These are phyloP conservation scores for Halocynthia roretzi DNA, from an alignment of 23 tunicate genomes.

Conservation along the genomic window DNA sequence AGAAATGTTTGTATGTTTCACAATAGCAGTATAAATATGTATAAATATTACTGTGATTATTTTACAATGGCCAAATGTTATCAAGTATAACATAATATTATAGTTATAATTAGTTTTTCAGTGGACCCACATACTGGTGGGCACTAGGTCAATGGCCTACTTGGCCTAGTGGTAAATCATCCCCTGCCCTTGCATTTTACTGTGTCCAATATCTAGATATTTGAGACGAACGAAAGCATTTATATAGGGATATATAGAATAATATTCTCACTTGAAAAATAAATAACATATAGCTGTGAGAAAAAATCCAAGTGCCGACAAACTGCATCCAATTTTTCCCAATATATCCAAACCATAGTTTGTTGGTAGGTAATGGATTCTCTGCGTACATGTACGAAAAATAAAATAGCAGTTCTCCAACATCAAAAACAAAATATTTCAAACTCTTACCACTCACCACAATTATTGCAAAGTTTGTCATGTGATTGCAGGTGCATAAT, in stretches of 20 bases:
- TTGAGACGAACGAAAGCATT: too few species aligned
- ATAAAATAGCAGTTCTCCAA: not conserved
- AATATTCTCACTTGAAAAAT: not conserved
- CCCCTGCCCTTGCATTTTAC: not conserved
- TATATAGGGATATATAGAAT: not conserved
- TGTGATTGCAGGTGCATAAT: constrained; percentile 8
- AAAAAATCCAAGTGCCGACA: constrained; percentile 20
- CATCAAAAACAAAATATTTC: not conserved
- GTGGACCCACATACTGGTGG: too few species aligned
- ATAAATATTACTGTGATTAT: too few species aligned
- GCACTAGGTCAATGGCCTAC: too few species aligned
- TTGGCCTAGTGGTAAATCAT: too few species aligned
- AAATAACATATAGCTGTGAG: constrained; percentile 11
- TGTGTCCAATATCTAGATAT: too few species aligned
- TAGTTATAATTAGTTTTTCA: too few species aligned
- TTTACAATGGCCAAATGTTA: too few species aligned
- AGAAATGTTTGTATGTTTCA: too few species aligned
- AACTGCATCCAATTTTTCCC: constrained; percentile 27
- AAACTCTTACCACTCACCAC: not conserved
- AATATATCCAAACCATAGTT: constrained; percentile 16
- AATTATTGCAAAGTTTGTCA: constrained; percentile 19
- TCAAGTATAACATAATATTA: too few species aligned
- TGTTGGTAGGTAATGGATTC: constrained; percentile 15
- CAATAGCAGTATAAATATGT: too few species aligned
- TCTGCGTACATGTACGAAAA: not conserved